These are phyloP conservation scores for Potorous gilbertii DNA, from an alignment of 2,797 vertebrate genomes.

Conservation along the genomic window DNA sequence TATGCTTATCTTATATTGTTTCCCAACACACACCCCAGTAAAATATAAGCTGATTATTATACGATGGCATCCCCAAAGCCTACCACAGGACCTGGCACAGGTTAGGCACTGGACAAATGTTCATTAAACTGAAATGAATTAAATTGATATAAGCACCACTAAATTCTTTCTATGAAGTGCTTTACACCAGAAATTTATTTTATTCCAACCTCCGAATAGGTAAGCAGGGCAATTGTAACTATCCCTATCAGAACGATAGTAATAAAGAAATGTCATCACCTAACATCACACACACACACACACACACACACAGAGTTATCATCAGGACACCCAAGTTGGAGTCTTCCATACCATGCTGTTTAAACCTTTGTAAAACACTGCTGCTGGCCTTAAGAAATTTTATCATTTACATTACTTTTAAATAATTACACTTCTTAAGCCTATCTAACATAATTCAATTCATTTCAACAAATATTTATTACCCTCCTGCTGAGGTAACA, in stretches of 20 bases:
- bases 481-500: neutral
- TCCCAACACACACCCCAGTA: neutral
- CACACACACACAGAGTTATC: neutral
- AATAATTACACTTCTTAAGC: neutral
- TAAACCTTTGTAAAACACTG: neutral
- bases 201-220: neutral
- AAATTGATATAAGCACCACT: neutral
- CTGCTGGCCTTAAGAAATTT: neutral
- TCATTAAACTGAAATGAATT: neutral
- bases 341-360: neutral
- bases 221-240: neutral
- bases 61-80: neutral
- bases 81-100: neutral
- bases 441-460: neutral
- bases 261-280: neutral
- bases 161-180: neutral
- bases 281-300: neutral
- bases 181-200: neutral
- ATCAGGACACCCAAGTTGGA: neutral
- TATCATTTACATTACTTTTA: neutral
- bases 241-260: neutral
- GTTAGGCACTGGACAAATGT: neutral
- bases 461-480: neutral
- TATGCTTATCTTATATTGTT: neutral
- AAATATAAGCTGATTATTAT: neutral